Evolutionary conservation across 1,140 invertebrate genomes (phyloP).

Genomic region (Drosophila yakuba): DNA sequence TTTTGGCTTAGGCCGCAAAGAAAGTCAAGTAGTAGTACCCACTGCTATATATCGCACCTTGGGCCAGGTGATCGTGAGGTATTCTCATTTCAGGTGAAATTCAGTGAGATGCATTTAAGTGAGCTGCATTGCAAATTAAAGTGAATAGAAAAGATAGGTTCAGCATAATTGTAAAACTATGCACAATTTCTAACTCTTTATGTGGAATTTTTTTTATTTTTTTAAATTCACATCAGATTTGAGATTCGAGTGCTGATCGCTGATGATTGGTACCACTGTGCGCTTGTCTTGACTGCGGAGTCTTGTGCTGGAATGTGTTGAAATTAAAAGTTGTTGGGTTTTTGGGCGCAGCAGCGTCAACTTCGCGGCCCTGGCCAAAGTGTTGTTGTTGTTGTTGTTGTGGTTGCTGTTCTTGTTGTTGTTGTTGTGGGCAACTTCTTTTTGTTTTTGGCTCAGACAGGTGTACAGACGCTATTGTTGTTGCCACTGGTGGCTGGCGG

Average conservation of each 20-base stretch:
- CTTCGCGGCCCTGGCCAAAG: slow-evolving; percentile 60
- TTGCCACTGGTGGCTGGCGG: slow-evolving; percentile 22
- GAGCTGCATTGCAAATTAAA: too few relatives aligned
- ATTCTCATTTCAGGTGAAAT: background rate
- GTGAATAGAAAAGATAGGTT: background rate
- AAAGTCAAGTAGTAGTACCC: slow-evolving; percentile 65
- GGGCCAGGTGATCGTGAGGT: background rate
- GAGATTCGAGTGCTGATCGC: background rate
- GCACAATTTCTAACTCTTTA: too few relatives aligned
- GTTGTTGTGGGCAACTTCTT: slow-evolving; percentile 23
- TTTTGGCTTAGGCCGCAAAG: slow-evolving; percentile 57
- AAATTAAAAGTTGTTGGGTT: slow-evolving; percentile 82
- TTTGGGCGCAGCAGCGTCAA: slow-evolving; percentile 69
- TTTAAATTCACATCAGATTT: background rate
- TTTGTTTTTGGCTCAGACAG: slow-evolving; percentile 67
- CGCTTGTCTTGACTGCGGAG: slow-evolving; percentile 22
- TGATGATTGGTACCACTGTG: slow-evolving; percentile 21
- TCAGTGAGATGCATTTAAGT: background rate
- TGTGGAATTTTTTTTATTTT: too few relatives aligned
- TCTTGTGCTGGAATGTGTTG: slow-evolving; percentile 77
- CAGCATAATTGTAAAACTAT: too few relatives aligned
- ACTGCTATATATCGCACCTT: slow-evolving; percentile 23
- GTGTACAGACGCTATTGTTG: slow-evolving; percentile 58
- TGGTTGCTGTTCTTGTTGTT: slow-evolving; percentile 17
- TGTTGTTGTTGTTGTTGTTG: slow-evolving; percentile 37